These are phyloP conservation scores for Melanotus villosus DNA, from an alignment of 2,888 invertebrate genomes.

Conservation along the genomic window DNA sequence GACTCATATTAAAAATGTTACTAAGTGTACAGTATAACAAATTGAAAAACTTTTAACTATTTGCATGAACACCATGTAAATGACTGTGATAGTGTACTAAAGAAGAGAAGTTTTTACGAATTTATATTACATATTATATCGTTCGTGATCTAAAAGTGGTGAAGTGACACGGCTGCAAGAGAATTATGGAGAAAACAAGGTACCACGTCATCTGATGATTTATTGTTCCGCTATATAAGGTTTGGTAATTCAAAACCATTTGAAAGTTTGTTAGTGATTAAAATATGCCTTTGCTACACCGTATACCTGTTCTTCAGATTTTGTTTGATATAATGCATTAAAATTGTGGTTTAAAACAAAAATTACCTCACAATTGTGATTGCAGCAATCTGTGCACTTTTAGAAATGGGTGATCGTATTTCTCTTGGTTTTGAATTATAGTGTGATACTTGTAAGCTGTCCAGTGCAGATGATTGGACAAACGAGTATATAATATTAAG, in stretches of 20 bases:
- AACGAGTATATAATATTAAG: conserved; percentile 26
- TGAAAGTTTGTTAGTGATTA: conserved; percentile 26
- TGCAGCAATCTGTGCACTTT: not conserved
- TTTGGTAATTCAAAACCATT: conserved; percentile 41
- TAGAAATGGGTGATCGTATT: conserved; percentile 12
- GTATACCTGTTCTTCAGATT: conserved; percentile 19
- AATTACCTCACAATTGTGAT: conserved; percentile 3
- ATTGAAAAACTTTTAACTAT: conserved; percentile 45
- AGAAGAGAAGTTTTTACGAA: conserved; percentile 59
- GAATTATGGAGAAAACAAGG: conserved; percentile 11
- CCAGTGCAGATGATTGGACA: conserved; percentile 28
- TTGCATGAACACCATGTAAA: conserved; percentile 67
- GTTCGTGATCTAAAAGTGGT: conserved; percentile 43
- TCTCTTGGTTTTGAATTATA: conserved; percentile 34
- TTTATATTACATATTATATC: conserved; percentile 46
- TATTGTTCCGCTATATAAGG: conserved; percentile 22
- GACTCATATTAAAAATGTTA: conserved; percentile 39
- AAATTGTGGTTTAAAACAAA: not conserved
- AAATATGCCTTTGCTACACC: conserved; percentile 27
- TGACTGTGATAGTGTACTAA: conserved; percentile 70
- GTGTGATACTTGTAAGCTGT: conserved; percentile 38
- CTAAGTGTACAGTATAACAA: conserved; percentile 45
- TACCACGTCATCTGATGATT: conserved; percentile 10
- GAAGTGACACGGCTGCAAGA: conserved; percentile 40
- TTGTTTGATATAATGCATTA: conserved; percentile 5